A percentile compares a stretch with the other conserved stretches of the same genome.
Conservation (phyloP, 2,113 vertebrate species). For the Ageneiosus marmoratus region DNA sequence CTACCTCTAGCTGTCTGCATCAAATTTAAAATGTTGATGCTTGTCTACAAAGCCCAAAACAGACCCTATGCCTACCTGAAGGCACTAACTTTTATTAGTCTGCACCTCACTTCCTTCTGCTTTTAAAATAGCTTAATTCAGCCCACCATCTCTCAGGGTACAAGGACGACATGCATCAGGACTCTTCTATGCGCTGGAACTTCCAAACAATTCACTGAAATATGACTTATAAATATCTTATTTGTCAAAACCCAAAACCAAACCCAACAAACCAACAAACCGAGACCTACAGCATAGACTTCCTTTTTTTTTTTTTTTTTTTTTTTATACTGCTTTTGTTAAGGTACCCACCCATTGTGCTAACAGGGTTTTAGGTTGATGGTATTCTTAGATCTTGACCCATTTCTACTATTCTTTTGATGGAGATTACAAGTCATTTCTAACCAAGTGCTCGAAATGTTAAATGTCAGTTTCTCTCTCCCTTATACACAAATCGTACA, state of each 20-base stretch:
- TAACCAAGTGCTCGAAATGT: not conserved
- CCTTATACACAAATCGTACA: conserved; percentile 11
- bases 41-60: not conserved
- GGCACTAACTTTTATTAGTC: too few relatives aligned
- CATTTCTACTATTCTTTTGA: not conserved
- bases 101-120: not conserved
- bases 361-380: not conserved
- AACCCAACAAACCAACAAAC: not conserved
- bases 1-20: not conserved
- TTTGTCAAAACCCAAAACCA: too few relatives aligned
- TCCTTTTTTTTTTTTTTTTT: too few relatives aligned
- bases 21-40: not conserved
- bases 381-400: not conserved
- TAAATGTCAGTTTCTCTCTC: not conserved
- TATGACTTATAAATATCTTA: too few relatives aligned
- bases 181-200: not conserved
- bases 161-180: not conserved
- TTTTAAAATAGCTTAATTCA: not conserved
- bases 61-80: not conserved
- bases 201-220: too few relatives aligned
- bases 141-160: not conserved
- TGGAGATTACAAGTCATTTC: not conserved
- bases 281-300: not conserved
- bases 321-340: too few relatives aligned
- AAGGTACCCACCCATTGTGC: not conserved